Percentiles rank a stretch among this genome's conserved stretches.
phyloP scores from a whole-genome alignment of 2,113 vertebrate genomes.

The Hyaena hyaena region DNA sequence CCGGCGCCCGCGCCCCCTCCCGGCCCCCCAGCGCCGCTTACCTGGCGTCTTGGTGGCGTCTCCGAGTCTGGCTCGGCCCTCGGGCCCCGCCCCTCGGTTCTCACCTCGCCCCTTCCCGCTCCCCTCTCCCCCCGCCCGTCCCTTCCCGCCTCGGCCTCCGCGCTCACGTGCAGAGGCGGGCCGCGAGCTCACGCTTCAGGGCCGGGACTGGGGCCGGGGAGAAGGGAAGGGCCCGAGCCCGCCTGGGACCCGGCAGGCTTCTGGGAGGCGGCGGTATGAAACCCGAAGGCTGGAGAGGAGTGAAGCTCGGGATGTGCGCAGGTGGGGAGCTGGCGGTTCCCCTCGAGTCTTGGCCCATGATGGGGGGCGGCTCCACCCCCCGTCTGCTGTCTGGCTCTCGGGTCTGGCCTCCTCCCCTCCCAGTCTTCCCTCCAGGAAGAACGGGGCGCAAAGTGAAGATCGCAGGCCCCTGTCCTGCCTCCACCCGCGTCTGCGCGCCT shows the following conservation, averaged over 20 bases:
- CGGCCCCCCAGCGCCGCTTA: slow-evolving; percentile 51
- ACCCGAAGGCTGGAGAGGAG: background rate
- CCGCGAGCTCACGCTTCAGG: background rate
- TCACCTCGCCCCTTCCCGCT: background rate
- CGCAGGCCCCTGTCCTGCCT: rapidly evolving
- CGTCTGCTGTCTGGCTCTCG: background rate
- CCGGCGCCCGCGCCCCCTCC: background rate
- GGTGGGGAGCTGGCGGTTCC: background rate
- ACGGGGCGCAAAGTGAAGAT: background rate
- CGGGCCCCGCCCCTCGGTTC: background rate
- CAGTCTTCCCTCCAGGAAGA: background rate
- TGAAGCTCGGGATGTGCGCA: background rate
- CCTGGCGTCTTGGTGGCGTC: slow-evolving; percentile 55
- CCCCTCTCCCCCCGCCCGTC: background rate
- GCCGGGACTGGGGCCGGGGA: background rate
- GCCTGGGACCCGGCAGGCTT: background rate
- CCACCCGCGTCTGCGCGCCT: rapidly evolving
- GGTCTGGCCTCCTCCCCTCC: no score
- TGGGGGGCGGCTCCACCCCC: rapidly evolving
- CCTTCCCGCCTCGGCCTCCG: no score
- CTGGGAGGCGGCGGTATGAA: background rate
- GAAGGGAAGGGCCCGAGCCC: background rate
- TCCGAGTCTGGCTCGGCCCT: background rate
- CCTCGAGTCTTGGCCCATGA: background rate
- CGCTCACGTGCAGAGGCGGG: background rate